Conservation (phyloP, 2,797 vertebrate genomes). For the Hemitrygon akajei region DNA sequence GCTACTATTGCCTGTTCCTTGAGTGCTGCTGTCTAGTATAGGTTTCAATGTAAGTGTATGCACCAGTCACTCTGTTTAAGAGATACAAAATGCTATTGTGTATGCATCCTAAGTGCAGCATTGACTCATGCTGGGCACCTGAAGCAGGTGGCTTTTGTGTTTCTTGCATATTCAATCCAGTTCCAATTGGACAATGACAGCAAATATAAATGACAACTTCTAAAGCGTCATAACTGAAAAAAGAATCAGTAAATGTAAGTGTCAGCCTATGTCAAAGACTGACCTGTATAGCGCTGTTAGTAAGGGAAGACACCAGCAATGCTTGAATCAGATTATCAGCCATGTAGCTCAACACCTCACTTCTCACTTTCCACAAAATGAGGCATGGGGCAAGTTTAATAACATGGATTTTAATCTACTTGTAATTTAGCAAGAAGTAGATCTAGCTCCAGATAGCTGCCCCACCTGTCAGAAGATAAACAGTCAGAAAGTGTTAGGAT, state of each 20-base stretch:
- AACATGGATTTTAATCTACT: background rate
- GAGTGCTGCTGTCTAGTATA: background rate
- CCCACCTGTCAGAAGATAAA: background rate
- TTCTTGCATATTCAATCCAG: background rate
- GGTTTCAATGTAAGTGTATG: background rate
- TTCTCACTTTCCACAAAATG: background rate
- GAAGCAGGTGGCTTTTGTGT: slow-evolving; percentile 13
- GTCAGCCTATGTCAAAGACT: too few species aligned
- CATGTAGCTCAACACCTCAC: background rate
- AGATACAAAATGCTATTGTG: background rate
- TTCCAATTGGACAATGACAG: background rate
- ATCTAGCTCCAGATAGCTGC: background rate
- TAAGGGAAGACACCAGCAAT: background rate
- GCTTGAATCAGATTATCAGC: background rate
- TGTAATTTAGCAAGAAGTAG: background rate
- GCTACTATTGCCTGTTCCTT: background rate
- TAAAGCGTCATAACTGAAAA: background rate
- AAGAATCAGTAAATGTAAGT: background rate
- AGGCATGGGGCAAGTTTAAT: background rate
- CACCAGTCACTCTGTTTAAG: background rate
- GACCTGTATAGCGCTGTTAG: background rate
- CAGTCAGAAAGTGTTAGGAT: background rate
- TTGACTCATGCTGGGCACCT: background rate
- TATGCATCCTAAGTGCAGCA: background rate
- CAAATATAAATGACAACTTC: background rate